Evolutionary conservation across 2,113 vertebrate species (phyloP), one percentile per base, ranked within the genome.

Genomic region (Neodon shergylaensis): DNA sequence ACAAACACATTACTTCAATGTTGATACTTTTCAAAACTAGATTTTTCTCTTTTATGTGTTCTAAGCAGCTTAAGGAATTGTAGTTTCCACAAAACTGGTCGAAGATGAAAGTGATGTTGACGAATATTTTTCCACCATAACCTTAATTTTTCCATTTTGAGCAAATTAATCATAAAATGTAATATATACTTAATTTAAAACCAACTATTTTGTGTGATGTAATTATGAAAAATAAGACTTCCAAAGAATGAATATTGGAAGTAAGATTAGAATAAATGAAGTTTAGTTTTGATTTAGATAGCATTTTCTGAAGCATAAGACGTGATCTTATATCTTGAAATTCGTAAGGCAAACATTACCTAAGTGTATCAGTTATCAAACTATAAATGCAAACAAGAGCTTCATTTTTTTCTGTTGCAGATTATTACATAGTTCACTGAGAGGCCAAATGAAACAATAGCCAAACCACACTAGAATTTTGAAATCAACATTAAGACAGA

Each of bases 141-240:
- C 12, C 52, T 86, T 94, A 33, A 36, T 58, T 82, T 91, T 96
- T 78, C 36, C 3, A 47, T 4, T 81, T 82, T n/a, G 88, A 94
- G 36, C 36, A 88, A 93, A 93, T 78, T 61, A 89, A 94, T 74
- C 36, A 19, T 63, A 22, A 76, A 79, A 82, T 39, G 2, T 24
- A 76, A 78, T 16, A 22, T n/a, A 9, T 89, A 47, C 14, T 93
- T 81, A 81, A 92, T 70, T 93, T 82, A 70, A 86, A 63, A 39
- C 44, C 52, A 93, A 6, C 6, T 3, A 54, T 68, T 31, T 68
- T 49, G 42, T 61, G 1, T 78, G 36, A 79, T 54, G 17, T 22
- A 76, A 72, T 52, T 61, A 65, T 89, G 21, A 47, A 49, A 92
- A 72, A 49, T 68, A 81, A 36, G 86, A 54, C 5, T 7, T n/a